Percentiles rank a stretch among this genome's conserved stretches.
Conservation (phyloP, 2,888 invertebrate species). For the Sminthurides aquaticus region DNA sequence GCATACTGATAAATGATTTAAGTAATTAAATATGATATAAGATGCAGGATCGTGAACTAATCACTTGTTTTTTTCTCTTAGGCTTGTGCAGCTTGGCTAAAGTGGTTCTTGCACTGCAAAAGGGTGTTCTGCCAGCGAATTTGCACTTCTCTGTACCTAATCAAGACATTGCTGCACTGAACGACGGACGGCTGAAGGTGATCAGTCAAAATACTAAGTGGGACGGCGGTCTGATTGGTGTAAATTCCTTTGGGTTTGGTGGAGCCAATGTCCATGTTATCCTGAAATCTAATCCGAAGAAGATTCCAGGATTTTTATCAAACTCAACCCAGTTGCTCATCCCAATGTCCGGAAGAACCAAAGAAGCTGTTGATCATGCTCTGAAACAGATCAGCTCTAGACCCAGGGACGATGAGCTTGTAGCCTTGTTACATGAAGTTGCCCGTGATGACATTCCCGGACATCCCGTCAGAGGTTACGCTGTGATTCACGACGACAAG, state of each 20-base stretch:
- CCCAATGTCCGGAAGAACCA: constrained; percentile 75
- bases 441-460: constrained; percentile 63
- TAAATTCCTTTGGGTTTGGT: constrained; percentile 98
- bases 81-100: constrained; percentile 87
- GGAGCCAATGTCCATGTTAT: constrained; percentile 92
- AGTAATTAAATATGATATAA: no score
- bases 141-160: constrained; percentile 83
- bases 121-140: constrained; percentile 80
- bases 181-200: constrained; percentile 83
- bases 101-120: constrained; percentile 85
- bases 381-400: constrained; percentile 31
- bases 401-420: constrained; percentile 60
- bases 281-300: constrained; percentile 69
- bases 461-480: constrained; percentile 74
- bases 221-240: constrained; percentile 82
- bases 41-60: no score
- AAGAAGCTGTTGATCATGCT: constrained; percentile 53
- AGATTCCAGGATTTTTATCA: constrained; percentile 44
- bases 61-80: no score
- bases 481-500: constrained; percentile 56
- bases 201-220: constrained; percentile 73
- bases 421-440: constrained; percentile 67
- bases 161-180: constrained; percentile 79
- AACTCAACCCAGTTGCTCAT: constrained; percentile 55
- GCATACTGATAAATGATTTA: constrained; percentile 14